Evolutionary conservation across 2,113 vertebrate species (phyloP).

Genomic region (Colius striatus): DNA sequence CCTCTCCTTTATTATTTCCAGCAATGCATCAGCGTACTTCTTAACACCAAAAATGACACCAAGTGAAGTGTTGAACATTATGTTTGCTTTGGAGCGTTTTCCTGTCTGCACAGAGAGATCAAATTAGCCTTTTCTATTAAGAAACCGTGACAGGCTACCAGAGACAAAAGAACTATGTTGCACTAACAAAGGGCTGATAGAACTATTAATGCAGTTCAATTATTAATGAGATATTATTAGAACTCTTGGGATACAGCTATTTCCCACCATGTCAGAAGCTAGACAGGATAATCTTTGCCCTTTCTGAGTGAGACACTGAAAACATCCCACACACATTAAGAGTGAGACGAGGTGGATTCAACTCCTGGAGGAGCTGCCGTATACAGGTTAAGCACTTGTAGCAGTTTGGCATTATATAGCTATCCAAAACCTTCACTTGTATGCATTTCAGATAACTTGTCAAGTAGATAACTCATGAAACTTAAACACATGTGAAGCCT

Average conservation of each 20-base stretch:
- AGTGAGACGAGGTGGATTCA: not conserved
- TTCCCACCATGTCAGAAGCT: not conserved
- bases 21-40: conserved; percentile 91
- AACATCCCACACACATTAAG: not conserved
- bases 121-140: conserved; percentile 6
- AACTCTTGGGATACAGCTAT: not conserved
- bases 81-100: conserved; percentile 85
- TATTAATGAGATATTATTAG: not conserved
- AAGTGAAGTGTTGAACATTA: conserved; percentile 85
- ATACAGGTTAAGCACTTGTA: not conserved
- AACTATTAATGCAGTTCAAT: not conserved
- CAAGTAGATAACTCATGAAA: not conserved
- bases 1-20: conserved; percentile 85
- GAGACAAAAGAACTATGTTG: not conserved
- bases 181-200: not conserved
- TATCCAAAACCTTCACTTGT: not conserved
- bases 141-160: not conserved
- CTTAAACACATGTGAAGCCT: not conserved
- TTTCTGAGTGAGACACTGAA: not conserved
- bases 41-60: conserved; percentile 86
- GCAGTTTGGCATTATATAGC: not conserved
- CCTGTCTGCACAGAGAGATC: conserved; percentile 81
- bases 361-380: not conserved
- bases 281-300: not conserved
- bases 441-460: not conserved